Evolutionary conservation across 2,797 vertebrate species (phyloP).

Genomic region (Acestrorhynchus altus): DNA sequence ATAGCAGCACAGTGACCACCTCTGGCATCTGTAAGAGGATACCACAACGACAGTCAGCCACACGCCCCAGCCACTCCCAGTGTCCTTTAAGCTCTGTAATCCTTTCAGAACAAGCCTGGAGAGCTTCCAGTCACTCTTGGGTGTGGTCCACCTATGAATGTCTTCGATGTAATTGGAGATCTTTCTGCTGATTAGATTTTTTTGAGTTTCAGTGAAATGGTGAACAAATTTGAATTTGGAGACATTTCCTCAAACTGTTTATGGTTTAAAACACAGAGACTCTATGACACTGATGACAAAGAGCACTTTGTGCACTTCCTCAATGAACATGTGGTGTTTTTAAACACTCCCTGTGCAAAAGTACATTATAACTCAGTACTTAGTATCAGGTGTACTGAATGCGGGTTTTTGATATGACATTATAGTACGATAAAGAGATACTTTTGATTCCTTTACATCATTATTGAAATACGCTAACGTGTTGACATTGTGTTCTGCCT

Average conservation of each 20-base stretch:
- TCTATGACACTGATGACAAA: not conserved
- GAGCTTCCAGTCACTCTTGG: not conserved
- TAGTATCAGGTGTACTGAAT: not conserved
- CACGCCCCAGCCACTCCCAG: conserved; percentile 1
- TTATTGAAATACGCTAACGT: not conserved
- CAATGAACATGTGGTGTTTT: not conserved
- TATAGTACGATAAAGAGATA: not conserved
- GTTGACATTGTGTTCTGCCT: not conserved
- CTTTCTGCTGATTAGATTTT: not conserved
- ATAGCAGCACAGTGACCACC: conserved; percentile 33
- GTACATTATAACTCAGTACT: not conserved
- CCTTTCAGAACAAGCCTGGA: conserved; percentile 6
- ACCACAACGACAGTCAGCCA: conserved; percentile 30
- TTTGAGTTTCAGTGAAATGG: not conserved
- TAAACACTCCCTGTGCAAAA: not conserved
- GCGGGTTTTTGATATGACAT: not conserved
- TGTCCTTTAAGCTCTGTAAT: conserved; percentile 16
- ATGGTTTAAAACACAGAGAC: not conserved
- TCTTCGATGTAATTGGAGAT: conserved; percentile 4
- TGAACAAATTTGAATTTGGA: not conserved
- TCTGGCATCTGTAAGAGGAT: conserved; percentile 31
- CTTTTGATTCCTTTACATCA: not conserved
- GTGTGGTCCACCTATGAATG: not conserved
- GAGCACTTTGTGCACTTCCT: not conserved
- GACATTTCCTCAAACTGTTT: not conserved